These are phyloP conservation scores for Taxidea taxus DNA, from an alignment of 2,113 vertebrate species.

Conservation along the genomic window DNA sequence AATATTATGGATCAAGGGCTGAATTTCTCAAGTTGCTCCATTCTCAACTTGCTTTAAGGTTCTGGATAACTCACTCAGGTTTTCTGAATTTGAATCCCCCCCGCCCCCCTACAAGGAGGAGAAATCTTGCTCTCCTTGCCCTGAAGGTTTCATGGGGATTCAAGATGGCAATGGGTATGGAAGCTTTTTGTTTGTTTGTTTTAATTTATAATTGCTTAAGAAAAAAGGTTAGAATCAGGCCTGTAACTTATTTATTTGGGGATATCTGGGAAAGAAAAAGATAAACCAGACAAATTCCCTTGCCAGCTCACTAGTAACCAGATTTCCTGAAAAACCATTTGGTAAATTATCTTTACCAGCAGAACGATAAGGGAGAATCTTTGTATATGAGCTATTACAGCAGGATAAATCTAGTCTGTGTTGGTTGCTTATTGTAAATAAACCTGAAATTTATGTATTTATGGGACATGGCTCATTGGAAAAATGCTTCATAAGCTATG, in stretches of 20 bases:
- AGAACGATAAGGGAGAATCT: background rate
- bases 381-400: background rate
- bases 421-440: conserved; percentile 17
- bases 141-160: background rate
- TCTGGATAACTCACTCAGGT: background rate
- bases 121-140: background rate
- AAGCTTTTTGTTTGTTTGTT: background rate
- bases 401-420: background rate
- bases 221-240: background rate
- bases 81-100: background rate
- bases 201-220: background rate
- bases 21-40: background rate
- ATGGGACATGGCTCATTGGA: background rate
- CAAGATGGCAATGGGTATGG: background rate
- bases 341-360: background rate
- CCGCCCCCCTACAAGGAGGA: background rate
- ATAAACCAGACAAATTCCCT: background rate
- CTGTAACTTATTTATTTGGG: background rate
- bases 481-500: conserved; percentile 6
- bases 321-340: background rate
- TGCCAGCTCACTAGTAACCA: background rate
- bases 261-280: background rate
- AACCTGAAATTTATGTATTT: background rate
- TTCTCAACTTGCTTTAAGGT: background rate
- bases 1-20: background rate